Base-by-base conservation (phyloP, 2,888 invertebrate species). In the Abscondita cerata region DNA sequence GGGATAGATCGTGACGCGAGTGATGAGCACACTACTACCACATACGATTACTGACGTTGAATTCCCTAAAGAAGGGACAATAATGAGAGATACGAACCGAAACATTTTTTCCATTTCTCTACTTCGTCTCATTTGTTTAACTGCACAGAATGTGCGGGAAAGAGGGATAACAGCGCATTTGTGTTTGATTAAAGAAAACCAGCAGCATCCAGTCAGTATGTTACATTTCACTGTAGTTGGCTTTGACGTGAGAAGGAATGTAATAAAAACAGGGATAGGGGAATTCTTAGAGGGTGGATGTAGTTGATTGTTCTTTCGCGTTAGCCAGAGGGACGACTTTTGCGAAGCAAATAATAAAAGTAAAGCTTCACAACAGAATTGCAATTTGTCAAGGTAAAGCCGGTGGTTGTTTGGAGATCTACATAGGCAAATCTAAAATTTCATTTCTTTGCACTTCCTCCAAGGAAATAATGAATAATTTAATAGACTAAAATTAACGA, bases 231-330 rank as follows among this genome's bases (percentile, higher is more conserved):
- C 67, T 70, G 70, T 75, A 76, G 75, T 77, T 77, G 75, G 73
- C 72, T 74, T 72, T 77, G 77, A 77, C 78, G 76, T 72, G 74
- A 73, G 73, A 73, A 76, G 74, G 77, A 77, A 78, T 75, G 77
- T 73, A 78, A 77, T 77, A 77, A 77, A 77, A 76, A 70, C 73
- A 73, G 71, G 71, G 71, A 68, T 70, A 73, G 72, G 75, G 73
- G 72, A 68, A 55, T 62, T 54, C 62, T 57, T 56, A 41, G 64
- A 68, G 72, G 73, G 74, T 68, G 68, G 72, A 65, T 68, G 65
- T 65, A 70, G 68, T 73, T 74, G 74, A 74, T 74, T 75, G 75
- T 73, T 70, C 68, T 54, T 66, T 60, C 55, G 63, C 55, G 65
- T 68, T 61, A 61, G 66, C 55, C 59, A 61, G 62, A 65, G 62